Evolutionary conservation across 2,797 vertebrate genomes (phyloP), one percentile per base, ranked within the genome.

Genomic region (Scleropages formosus): DNA sequence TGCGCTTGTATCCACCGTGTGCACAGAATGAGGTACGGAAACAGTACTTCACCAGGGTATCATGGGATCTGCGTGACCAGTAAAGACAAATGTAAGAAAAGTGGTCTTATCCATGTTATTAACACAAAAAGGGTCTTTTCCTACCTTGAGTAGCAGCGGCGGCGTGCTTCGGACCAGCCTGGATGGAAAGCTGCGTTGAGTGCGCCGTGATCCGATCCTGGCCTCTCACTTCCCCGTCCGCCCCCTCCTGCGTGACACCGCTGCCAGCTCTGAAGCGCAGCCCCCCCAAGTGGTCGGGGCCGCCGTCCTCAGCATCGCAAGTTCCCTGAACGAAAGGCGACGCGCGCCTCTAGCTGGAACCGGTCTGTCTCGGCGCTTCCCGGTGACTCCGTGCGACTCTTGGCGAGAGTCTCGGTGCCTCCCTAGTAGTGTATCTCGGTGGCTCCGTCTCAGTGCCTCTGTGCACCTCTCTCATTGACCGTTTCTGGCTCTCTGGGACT

Each of bases 401-500:
- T 39, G 20, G 47, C 56, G 4, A 18, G 11, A 20, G 13, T 56
- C 1, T 49, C 39, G 22, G 13, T 3, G 51, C 4, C 46, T 12
- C 39, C n/a, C 22, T 12, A 4, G 15, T 18, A 73, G 18, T 63
- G 18, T 6, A 4, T 53, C 27, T 51, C 39, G 22, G 59, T 58
- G 1, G 51, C 51, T 77, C 18, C n/a, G 59, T 58, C 58, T 59
- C 77, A 80, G 77, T 80, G 64, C 49, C 73, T 20, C 73, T 75
- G 61, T 44, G 68, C 81, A 81, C 79, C 82, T 83, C 78, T 78
- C 78, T 78, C 82, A 80, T 80, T 69, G 71, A 80, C 83, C 77
- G n/a, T 78, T 79, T 84, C 82, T 80, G 78, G 77, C 31, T 75
- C 62, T 74, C 70, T 80, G 81, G 46, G 58, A 68, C 83, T 78